A percentile compares a stretch with the other conserved stretches of the same genome.
Conservation (phyloP, 1,140 invertebrate species). For the Macrobrachium nipponense region DNA sequence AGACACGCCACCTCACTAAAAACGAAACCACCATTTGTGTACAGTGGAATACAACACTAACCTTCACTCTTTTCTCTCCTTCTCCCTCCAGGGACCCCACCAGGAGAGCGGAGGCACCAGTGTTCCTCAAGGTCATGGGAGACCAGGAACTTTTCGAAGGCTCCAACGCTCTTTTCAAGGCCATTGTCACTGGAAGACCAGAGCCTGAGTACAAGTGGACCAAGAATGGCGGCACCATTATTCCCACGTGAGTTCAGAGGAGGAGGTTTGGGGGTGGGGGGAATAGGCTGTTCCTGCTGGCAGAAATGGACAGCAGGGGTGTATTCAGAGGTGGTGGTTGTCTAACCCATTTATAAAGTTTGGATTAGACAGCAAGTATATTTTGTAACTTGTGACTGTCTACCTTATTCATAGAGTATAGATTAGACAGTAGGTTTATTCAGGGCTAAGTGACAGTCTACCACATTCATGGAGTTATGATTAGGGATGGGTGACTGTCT, state of each 20-base stretch:
- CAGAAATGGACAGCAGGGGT: no score
- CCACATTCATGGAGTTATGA: no score
- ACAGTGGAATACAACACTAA: not conserved
- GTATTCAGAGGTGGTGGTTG: no score
- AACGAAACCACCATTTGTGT: no score
- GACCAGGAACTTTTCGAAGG: conserved; percentile 88
- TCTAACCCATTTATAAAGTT: no score
- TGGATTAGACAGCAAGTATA: no score
- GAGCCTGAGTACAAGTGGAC: conserved; percentile 89
- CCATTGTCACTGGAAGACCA: conserved; percentile 85
- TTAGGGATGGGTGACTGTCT: no score
- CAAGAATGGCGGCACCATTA: conserved; percentile 63
- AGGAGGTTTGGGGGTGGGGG: not conserved
- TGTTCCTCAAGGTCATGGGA: conserved; percentile 89
- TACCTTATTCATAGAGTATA: no score
- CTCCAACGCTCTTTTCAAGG: conserved; percentile 91
- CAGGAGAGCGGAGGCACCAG: conserved; percentile 83
- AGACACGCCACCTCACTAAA: no score
- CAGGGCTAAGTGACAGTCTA: no score
- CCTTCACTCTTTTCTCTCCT: conserved; percentile 4
- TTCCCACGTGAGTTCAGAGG: conserved; percentile 50
- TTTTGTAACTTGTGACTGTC: no score
- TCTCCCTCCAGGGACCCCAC: conserved; percentile 74
- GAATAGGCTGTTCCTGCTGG: not conserved
- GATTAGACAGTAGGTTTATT: no score